These are phyloP conservation scores for Sitta carolinensis DNA, from an alignment of 2,797 vertebrate genomes.

Conservation along the genomic window DNA sequence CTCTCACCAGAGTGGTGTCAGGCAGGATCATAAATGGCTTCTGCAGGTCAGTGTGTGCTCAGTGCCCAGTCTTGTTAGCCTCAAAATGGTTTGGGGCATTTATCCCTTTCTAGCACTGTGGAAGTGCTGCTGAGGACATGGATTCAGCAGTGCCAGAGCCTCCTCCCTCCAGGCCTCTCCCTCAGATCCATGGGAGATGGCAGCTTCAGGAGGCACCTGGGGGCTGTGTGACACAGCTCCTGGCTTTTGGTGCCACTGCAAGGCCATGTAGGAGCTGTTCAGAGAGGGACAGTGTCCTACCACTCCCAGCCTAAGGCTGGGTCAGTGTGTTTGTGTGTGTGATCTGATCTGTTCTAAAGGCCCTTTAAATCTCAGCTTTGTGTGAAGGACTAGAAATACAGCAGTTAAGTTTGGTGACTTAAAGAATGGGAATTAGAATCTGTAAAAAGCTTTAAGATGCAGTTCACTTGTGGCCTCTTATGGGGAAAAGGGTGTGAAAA, in stretches of 20 bases:
- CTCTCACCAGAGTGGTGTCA: conserved; percentile 85
- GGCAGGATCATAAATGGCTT: conserved; percentile 95
- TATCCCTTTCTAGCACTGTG: not conserved
- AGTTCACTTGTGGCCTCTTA: not conserved
- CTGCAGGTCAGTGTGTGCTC: conserved; percentile 82
- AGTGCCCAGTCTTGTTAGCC: not conserved
- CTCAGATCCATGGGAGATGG: not conserved
- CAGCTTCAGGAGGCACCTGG: not conserved
- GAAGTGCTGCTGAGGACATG: not conserved
- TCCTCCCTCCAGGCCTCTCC: not conserved
- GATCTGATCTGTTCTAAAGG: not conserved
- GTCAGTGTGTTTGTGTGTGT: not conserved
- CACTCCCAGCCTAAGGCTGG: not conserved
- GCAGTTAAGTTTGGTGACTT: not conserved
- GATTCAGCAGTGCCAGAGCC: not conserved
- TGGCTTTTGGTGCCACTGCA: not conserved
- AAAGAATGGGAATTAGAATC: not conserved
- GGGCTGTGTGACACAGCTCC: not conserved
- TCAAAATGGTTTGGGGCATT: not conserved
- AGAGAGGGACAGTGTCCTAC: not conserved
- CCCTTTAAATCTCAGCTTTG: not conserved
- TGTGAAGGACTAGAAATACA: not conserved
- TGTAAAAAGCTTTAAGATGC: not conserved
- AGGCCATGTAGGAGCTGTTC: not conserved
- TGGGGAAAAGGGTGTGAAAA: not conserved